These are phyloP conservation scores for Myotis myotis DNA, from an alignment of 2,797 vertebrate species.

Conservation along the genomic window DNA sequence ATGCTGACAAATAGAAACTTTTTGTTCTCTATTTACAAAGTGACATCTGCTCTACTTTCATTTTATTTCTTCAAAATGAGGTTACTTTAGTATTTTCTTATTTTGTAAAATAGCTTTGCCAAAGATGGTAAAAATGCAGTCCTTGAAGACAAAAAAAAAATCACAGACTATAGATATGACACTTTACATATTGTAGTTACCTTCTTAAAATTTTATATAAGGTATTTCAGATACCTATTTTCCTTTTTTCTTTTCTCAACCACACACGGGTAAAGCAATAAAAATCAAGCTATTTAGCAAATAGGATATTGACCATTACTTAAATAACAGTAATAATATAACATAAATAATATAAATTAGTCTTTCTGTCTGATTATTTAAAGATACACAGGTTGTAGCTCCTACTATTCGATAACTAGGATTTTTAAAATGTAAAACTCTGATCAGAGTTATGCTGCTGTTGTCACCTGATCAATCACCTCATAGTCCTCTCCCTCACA, in stretches of 20 bases:
- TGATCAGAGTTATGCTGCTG: background rate
- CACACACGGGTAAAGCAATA: background rate
- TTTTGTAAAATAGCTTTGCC: conserved; percentile 74
- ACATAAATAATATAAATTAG: background rate
- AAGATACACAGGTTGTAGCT: background rate
- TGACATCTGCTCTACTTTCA: conserved; percentile 80
- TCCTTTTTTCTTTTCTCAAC: background rate
- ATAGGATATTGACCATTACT: background rate
- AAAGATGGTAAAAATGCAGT: conserved; percentile 58
- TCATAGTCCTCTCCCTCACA: background rate
- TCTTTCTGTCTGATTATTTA: background rate
- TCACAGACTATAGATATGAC: conserved; percentile 57
- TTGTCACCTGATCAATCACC: background rate
- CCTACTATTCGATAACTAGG: background rate
- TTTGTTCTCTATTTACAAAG: conserved; percentile 79
- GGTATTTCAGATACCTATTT: conserved; percentile 5
- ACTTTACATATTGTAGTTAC: conserved; percentile 24
- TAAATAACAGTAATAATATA: background rate
- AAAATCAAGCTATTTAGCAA: background rate
- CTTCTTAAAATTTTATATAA: conserved; percentile 43
- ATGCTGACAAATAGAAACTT: conserved; percentile 77
- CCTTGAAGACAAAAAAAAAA: conserved; percentile 55
- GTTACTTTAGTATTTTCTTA: conserved; percentile 79
- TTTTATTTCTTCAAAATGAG: conserved; percentile 80
- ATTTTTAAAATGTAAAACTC: background rate